Conservation (phyloP, 1,140 invertebrate genomes). For the Aphaenogaster ashmeadi region DNA sequence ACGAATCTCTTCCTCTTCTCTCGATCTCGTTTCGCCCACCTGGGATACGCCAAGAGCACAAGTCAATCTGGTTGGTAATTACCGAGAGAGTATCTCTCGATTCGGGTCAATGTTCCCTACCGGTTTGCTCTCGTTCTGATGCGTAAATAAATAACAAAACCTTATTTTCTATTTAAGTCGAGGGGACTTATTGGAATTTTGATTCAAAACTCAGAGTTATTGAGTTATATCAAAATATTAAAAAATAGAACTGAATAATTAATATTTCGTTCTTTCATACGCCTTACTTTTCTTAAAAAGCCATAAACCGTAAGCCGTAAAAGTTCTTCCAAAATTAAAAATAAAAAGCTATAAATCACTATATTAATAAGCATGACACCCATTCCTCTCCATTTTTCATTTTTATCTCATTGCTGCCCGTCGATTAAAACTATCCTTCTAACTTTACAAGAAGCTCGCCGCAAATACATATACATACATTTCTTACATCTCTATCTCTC, state of each 20-base stretch:
- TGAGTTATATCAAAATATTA: neutral
- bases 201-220: neutral
- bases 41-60: constrained; percentile 32
- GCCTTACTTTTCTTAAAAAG: neutral
- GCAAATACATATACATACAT: neutral
- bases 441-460: neutral
- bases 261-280: neutral
- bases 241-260: constrained; percentile 8
- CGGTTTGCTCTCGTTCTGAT: constrained; percentile 1
- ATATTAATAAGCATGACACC: neutral
- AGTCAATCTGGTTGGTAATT: constrained; percentile 40
- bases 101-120: neutral
- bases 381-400: neutral
- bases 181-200: constrained; percentile 6
- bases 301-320: neutral
- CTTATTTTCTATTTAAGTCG: constrained; percentile 23
- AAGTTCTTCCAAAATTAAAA: neutral
- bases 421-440: neutral
- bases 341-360: neutral
- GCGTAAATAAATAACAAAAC: constrained; percentile 41
- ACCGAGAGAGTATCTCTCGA: constrained; percentile 34
- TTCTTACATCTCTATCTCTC: neutral
- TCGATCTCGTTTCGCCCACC: constrained; percentile 36
- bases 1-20: constrained; percentile 33
- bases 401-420: neutral